Evolutionary conservation across 2,113 vertebrate species (phyloP).

Genomic region (Bombycilla garrulus): DNA sequence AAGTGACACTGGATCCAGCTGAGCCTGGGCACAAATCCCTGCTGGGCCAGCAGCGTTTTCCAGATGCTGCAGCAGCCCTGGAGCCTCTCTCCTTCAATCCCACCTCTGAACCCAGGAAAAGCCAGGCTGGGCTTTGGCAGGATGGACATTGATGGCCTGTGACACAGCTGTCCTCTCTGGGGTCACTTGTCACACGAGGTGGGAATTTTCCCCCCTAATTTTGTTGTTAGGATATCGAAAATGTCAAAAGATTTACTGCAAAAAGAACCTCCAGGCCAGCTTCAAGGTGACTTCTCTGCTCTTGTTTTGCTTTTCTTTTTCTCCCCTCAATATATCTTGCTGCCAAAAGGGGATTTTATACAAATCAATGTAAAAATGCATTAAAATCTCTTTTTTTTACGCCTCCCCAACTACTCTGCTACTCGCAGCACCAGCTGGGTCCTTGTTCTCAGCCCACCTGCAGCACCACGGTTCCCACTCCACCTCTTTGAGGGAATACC

Average conservation of each 20-base stretch:
- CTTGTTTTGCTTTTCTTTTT: background rate
- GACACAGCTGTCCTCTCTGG: slow-evolving; percentile 2
- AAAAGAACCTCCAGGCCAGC: background rate
- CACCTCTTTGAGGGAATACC: background rate
- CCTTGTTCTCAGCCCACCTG: background rate
- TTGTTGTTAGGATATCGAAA: background rate
- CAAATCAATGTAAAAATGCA: background rate
- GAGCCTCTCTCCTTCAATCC: background rate
- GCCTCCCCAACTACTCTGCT: background rate
- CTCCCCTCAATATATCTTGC: background rate
- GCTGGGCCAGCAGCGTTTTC: background rate
- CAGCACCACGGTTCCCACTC: rapidly evolving
- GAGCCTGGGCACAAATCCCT: background rate
- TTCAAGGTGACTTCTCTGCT: background rate
- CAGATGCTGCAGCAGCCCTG: background rate
- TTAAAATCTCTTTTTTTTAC: background rate
- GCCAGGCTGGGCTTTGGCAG: background rate
- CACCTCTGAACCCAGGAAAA: background rate
- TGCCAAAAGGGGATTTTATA: background rate
- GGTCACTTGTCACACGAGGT: background rate
- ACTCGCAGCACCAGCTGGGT: background rate
- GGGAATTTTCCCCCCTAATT: background rate
- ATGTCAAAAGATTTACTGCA: background rate
- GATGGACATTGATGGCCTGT: slow-evolving; percentile 1
- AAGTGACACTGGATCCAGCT: background rate